These are phyloP conservation scores for Albula glossodonta DNA, from an alignment of 2,113 vertebrate genomes.

Conservation along the genomic window DNA sequence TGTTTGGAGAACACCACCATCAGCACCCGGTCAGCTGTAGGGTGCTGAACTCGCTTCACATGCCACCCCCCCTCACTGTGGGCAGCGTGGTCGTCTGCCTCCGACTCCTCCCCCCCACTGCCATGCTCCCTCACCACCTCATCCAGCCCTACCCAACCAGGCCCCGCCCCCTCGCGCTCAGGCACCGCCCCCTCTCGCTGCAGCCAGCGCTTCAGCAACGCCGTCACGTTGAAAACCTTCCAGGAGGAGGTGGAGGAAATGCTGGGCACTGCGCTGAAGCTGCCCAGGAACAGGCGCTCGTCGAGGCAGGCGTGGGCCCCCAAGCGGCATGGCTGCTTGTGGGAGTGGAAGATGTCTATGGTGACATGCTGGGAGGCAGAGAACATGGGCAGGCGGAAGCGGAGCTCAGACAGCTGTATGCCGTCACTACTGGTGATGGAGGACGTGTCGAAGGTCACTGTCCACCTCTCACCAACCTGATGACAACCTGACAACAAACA, in stretches of 20 bases:
- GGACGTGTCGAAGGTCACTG: conserved; percentile 81
- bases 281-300: conserved; percentile 72
- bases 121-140: conserved; percentile 40
- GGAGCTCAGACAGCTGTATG: conserved; percentile 77
- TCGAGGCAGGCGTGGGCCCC: conserved; percentile 41
- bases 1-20: conserved; percentile 83
- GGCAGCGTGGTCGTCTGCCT: background rate
- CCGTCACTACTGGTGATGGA: conserved; percentile 71
- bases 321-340: conserved; percentile 44
- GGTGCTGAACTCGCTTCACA: conserved; percentile 44
- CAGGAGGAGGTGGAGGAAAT: conserved; percentile 61
- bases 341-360: conserved; percentile 78
- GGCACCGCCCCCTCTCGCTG: conserved; percentile 44
- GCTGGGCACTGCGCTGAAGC: conserved; percentile 48
- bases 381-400: conserved; percentile 61
- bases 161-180: conserved; percentile 41
- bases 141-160: conserved; percentile 9
- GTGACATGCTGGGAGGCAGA: conserved; percentile 46
- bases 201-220: conserved; percentile 73
- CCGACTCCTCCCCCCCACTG: conserved; percentile 34
- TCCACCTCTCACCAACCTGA: conserved; percentile 73
- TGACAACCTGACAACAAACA: conserved; percentile 66
- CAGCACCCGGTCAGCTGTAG: conserved; percentile 61
- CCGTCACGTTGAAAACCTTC: conserved; percentile 79
- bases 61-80: conserved; percentile 1